phyloP scores from a whole-genome alignment of 2,797 vertebrate species.

The Ctenosaura bakeri region DNA sequence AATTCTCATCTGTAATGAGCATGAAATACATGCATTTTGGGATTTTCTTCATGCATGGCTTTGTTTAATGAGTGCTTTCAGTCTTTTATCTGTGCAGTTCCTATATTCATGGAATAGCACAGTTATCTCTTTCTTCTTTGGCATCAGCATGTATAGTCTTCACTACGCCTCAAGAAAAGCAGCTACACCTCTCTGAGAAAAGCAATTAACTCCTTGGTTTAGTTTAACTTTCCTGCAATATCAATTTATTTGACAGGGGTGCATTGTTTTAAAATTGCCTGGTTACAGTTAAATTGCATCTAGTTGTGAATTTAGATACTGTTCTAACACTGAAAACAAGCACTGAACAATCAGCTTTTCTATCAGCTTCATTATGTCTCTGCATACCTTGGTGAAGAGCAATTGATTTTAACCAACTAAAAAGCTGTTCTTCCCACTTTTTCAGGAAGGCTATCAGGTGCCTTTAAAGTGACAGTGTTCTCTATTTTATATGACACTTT shows the following conservation, averaged over 20 bases:
- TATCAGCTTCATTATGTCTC: slow-evolving; percentile 30
- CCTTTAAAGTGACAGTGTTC: slow-evolving; percentile 13
- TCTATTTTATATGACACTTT: slow-evolving; percentile 9
- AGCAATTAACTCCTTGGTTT: slow-evolving; percentile 43
- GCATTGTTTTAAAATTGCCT: slow-evolving; percentile 42
- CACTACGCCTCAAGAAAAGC: slow-evolving; percentile 34
- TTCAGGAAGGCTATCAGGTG: neutral
- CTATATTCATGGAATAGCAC: slow-evolving; percentile 24
- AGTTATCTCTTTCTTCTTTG: neutral
- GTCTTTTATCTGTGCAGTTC: slow-evolving; percentile 33
- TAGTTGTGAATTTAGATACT: slow-evolving; percentile 34
- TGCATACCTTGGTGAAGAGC: slow-evolving; percentile 15
- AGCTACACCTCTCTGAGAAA: slow-evolving; percentile 30
- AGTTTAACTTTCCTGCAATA: slow-evolving; percentile 46
- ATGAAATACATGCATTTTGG: slow-evolving; percentile 25
- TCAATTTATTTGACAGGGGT: slow-evolving; percentile 43
- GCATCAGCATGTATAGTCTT: slow-evolving; percentile 13
- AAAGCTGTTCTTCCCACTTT: neutral
- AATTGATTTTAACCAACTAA: slow-evolving; percentile 31
- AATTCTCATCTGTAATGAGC: slow-evolving; percentile 29
- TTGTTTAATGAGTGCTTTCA: slow-evolving; percentile 49
- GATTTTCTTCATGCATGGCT: slow-evolving; percentile 24
- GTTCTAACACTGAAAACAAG: slow-evolving; percentile 31
- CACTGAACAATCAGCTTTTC: slow-evolving; percentile 22
- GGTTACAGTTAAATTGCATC: slow-evolving; percentile 28